Base-by-base conservation (phyloP, 2,888 invertebrate genomes). In the Leptinotarsa rubiginosa region DNA sequence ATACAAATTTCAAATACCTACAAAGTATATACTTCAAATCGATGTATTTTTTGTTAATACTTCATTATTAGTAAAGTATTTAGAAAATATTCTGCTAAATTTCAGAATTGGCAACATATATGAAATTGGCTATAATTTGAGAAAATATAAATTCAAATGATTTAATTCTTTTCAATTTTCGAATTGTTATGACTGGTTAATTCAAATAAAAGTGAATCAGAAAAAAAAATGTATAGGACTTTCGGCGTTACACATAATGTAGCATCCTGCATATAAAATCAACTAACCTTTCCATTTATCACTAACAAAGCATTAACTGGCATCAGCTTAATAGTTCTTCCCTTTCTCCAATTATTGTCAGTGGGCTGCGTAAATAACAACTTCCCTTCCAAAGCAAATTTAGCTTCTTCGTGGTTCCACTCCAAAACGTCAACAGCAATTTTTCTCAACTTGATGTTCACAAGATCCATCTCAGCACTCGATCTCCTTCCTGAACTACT, bases 381-480 rank as follows among this genome's bases (percentile, higher is more conserved):
- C 87, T 94, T 93, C 75, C 97, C 97, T 88, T 97, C 97, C 89
- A 97, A 91, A 79, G 96, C 94, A 87, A 97, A 97, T 86, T 94
- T 93, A 65, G 96, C 95, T 87, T 97, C 97, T 83, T 96, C 96
- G 85, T 96, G 96, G 88, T 95, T 95, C 98, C 98, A 98, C 84
- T 97, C 97, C 80, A 98, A 88, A 5, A 96, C 93, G 86, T 98
- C 97, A 78, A 97, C 94, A 70, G 97, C 97, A 91, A 97, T 95
- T 92, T 97, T 97, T 86, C 96, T 91, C 77, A 97, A 89, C 87
- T 96, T 94, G 81, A 97, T 96, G 87, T 96, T 96, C 79, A 95
- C 95, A 88, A 96, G 93, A 86, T 97, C 96, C 84, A 95, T 92
- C 85, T 96, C 96, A 78, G 94, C 93, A 73, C 94, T 94, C 12